These are phyloP conservation scores for Cossypha dichroa DNA, from an alignment of 2,797 vertebrate genomes.

Conservation along the genomic window DNA sequence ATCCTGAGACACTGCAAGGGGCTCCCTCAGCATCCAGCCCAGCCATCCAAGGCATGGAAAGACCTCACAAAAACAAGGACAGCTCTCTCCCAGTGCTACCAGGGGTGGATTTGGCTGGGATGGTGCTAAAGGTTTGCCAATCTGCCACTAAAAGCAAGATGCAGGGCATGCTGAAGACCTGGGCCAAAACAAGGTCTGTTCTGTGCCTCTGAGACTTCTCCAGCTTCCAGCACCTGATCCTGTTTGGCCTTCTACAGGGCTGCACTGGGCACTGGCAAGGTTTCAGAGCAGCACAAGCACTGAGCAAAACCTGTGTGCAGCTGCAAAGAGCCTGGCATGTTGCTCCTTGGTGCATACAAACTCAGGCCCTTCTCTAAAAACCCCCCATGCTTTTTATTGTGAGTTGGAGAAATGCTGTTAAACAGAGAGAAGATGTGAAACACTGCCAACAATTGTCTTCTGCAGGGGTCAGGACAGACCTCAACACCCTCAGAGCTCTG, in stretches of 20 bases:
- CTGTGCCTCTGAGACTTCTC: background rate
- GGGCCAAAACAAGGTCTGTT: background rate
- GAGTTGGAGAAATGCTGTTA: background rate
- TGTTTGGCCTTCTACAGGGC: background rate
- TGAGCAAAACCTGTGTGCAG: background rate
- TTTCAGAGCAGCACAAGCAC: background rate
- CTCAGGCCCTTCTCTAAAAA: background rate
- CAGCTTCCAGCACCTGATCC: background rate
- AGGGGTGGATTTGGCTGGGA: background rate
- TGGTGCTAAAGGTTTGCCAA: background rate
- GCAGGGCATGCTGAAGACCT: background rate
- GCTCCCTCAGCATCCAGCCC: background rate
- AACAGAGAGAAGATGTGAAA: background rate
- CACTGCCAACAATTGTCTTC: background rate
- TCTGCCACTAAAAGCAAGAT: background rate
- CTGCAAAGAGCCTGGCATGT: background rate
- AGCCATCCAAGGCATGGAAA: background rate
- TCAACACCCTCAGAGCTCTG: background rate
- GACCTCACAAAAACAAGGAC: background rate
- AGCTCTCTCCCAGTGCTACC: background rate
- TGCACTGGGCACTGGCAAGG: background rate
- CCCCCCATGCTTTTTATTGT: background rate
- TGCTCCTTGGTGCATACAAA: background rate
- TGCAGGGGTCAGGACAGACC: background rate
- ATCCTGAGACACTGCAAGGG: background rate